Base-by-base conservation (phyloP, 2,797 vertebrate species). In the Microctenopoma stevenorrisi region DNA sequence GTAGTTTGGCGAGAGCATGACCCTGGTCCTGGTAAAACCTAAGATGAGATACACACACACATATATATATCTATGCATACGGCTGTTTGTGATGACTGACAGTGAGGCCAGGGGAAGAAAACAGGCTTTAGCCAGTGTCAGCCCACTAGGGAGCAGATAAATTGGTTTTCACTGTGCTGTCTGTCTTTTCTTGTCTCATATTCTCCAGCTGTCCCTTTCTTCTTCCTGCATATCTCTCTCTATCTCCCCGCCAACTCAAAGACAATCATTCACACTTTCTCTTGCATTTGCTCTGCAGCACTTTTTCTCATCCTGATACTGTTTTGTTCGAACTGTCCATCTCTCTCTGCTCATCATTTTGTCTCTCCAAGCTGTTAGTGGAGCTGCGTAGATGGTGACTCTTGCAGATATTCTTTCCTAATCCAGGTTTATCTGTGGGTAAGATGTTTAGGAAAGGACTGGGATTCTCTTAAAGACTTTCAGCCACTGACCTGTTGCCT, bases 141-240 rank as follows among this genome's bases (percentile, higher is more conserved):
- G 83, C 82, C 78, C 91, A 86, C 90, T 57, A 40, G 89, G 88
- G 91, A 91, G 74, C 71, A 77, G 81, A 90, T 90, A 91, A 92
- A 93, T 92, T 90, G 87, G 79, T 88, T 89, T 90, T 88, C 83
- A 82, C 84, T 72, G 73, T 35, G 26, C 83, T 75, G 81, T 88
- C 86, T 78, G 81, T 89, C 83, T 90, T 83, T 81, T 81, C 78
- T 83, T 77, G 61, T 88, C 83, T 89, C 57, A 50, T 83, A 76
- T 85, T 89, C 75, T 81, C 47, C 64, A 58, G 66, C 81, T 56
- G 57, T 78, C 62, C 56, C 76, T 83, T 81, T 85, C 80, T 71
- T 75, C 77, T 71, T 38, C 54, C 66, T 58, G 57, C 65, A 65
- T 82, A 76, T 86, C 81, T 79, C 81, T 79, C 73, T 76, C 55